Conservation (phyloP, 64 coral and sea anemone species). For the Pocillopora verrucosa region DNA sequence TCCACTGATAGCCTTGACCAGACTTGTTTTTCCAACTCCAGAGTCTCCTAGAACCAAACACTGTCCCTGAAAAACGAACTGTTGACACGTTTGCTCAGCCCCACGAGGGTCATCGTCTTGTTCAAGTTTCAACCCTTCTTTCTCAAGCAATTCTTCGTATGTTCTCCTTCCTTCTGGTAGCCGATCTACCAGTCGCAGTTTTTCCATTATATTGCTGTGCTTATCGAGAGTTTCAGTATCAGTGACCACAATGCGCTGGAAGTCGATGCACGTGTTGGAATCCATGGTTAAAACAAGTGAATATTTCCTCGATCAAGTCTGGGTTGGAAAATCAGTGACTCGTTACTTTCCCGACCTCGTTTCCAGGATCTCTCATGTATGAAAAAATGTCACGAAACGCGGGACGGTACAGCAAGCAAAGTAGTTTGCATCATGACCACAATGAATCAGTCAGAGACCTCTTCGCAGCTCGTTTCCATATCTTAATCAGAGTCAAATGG, state of each 20-base stretch:
- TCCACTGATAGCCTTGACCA: slow-evolving; percentile 40
- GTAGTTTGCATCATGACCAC: no score
- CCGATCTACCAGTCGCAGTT: neutral
- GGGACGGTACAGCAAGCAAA: no score
- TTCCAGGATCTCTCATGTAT: no score
- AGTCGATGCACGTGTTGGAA: neutral
- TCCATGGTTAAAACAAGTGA: neutral
- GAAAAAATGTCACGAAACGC: no score
- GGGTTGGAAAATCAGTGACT: no score
- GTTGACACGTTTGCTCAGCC: neutral
- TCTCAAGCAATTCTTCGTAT: neutral
- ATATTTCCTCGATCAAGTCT: no score
- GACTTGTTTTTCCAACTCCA: slow-evolving; percentile 54
- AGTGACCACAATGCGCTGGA: neutral
- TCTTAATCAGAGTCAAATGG: no score
- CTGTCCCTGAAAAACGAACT: slow-evolving; percentile 45
- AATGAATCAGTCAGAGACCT: no score
- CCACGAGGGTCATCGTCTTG: neutral
- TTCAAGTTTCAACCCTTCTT: neutral
- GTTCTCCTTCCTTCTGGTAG: neutral
- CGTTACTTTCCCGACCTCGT: no score
- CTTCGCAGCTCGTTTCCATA: no score
- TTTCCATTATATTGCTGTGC: neutral
- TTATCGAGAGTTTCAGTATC: neutral
- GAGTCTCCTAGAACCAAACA: slow-evolving; percentile 48